These are phyloP conservation scores for Glossophaga mutica DNA, from an alignment of 2,797 vertebrate species.

Conservation along the genomic window DNA sequence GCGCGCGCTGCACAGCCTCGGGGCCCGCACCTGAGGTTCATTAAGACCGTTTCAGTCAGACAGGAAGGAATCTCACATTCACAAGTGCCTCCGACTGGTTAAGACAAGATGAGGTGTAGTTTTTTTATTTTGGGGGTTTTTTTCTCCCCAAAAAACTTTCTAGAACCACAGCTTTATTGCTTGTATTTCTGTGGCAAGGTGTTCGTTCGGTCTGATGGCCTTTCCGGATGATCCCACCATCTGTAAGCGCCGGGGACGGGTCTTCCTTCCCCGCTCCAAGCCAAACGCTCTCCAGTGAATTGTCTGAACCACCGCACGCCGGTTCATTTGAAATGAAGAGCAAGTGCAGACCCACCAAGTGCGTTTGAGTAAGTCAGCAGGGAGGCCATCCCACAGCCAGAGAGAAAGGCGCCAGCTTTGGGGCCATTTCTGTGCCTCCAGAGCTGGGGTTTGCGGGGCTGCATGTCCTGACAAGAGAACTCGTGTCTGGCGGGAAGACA, in stretches of 20 bases:
- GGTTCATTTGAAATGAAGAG: slow-evolving; percentile 51
- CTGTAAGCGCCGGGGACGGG: slow-evolving; percentile 61
- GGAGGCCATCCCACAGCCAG: neutral
- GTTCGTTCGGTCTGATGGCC: slow-evolving; percentile 48
- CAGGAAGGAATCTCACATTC: slow-evolving; percentile 78
- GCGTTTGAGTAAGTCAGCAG: neutral
- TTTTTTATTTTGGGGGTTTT: neutral
- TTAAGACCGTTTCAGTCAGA: slow-evolving; percentile 80
- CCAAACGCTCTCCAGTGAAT: neutral
- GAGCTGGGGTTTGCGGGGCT: neutral
- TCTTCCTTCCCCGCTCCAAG: slow-evolving; percentile 66
- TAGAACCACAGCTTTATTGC: slow-evolving; percentile 55
- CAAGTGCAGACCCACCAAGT: neutral
- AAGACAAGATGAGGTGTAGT: slow-evolving; percentile 77
- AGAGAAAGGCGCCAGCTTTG: neutral
- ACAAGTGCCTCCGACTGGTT: slow-evolving; percentile 80
- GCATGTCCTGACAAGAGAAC: neutral
- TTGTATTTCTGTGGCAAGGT: neutral
- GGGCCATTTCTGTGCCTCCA: neutral
- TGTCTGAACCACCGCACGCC: neutral
- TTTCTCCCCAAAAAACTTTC: neutral
- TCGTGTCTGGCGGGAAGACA: neutral
- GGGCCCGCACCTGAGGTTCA: slow-evolving; percentile 91
- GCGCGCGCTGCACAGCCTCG: slow-evolving; percentile 83
- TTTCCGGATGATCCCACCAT: slow-evolving; percentile 52